Conservation (phyloP, 2,113 vertebrate species). For the Circaetus gallicus region DNA sequence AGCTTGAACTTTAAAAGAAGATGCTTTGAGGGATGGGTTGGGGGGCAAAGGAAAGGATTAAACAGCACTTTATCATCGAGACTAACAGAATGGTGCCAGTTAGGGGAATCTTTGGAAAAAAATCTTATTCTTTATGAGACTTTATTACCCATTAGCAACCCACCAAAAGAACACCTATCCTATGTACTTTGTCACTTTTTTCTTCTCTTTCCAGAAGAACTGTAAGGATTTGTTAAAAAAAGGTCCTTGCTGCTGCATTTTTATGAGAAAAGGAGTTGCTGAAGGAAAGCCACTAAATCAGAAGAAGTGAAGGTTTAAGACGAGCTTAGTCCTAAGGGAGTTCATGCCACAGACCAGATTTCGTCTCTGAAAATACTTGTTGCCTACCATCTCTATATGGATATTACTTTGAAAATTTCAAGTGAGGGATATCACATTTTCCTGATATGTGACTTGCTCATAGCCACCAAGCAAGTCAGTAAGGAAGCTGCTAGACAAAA, state of each 20-base stretch:
- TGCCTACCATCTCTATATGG: background rate
- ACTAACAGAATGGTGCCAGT: background rate
- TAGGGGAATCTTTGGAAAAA: background rate
- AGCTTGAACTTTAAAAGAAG: background rate
- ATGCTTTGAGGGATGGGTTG: background rate
- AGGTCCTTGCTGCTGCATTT: background rate
- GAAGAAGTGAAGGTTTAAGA: background rate
- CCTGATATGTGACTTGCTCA: accelerated
- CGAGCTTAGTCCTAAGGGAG: background rate
- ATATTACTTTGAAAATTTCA: background rate
- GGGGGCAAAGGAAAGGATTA: background rate
- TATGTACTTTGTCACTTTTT: background rate
- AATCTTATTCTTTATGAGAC: background rate
- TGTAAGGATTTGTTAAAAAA: background rate
- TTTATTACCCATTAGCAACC: background rate
- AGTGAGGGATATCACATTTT: background rate
- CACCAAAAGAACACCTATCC: background rate
- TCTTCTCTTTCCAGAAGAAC: background rate
- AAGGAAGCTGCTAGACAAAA: background rate
- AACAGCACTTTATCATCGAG: background rate
- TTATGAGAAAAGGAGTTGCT: background rate
- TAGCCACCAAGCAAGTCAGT: background rate
- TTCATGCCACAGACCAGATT: background rate
- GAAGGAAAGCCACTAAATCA: background rate
- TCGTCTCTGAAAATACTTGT: background rate